Evolutionary conservation across 2,888 invertebrate species (phyloP), one percentile per base, ranked within the genome.

Genomic region (Asteroscopus sphinx): DNA sequence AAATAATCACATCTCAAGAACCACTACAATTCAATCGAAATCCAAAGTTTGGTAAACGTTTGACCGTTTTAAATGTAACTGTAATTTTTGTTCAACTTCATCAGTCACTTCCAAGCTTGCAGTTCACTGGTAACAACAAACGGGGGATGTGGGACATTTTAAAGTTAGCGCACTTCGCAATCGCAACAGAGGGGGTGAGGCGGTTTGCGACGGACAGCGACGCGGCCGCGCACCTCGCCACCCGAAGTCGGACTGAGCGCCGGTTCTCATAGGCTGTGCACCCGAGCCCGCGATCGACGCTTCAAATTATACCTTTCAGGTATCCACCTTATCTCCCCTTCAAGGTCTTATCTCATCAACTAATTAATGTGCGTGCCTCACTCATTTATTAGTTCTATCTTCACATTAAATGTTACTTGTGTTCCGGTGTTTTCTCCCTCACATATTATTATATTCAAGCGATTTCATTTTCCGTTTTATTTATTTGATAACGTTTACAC

Each of bases 1-100:
- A 68, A 76, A 75, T 76, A 88, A 88, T 92, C 91, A 93, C 92
- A 91, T 93, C 83, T 78, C 92, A 89, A 87, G 73, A 89, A 86
- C 80, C 86, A 86, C 84, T 81, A 88, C 77, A 62, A 74, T 72
- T 81, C 75, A 79, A 87, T 88, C 82, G 83, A 84, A 87, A 87
- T 90, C 86, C 87, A 85, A 86, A 87, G 84, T 86, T 85, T 76
- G 68, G 68, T 76, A 42, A 68, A 42, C 44, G 54, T 63, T 65
- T 45, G 45, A 58, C 73, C 76, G 69, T 73, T 76, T 7, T 57
- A 74, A 51, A 44, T 56, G 52, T 33, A 48, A 51, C 49, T 52
- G 66, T 73, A 80, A 78, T 63, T 76, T 76, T 62, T 63, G 36
- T 69, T 79, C 56, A 70, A 80, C 82, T 79, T 82, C 85, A 88